Percentiles rank a stretch among this genome's conserved stretches.
Conservation (phyloP, 2,113 vertebrate species). For the Amphilophus citrinellus region DNA sequence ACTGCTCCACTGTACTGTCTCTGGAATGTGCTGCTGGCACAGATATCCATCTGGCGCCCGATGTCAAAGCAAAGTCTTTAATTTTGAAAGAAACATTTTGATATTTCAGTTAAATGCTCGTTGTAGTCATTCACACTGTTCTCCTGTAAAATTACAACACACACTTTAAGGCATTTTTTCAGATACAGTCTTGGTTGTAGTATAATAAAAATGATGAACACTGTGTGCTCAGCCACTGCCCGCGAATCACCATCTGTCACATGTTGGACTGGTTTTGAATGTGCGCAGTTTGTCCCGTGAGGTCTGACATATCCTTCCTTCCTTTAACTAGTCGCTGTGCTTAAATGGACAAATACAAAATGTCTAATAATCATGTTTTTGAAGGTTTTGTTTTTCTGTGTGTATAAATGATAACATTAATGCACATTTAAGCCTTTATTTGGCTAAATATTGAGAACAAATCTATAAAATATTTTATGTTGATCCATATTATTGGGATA, state of each 20-base stretch:
- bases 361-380: not conserved
- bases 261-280: not conserved
- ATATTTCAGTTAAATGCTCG: not conserved
- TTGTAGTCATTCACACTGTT: not conserved
- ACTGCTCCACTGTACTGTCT: not conserved
- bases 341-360: not conserved
- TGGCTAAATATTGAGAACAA: not conserved
- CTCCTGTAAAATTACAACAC: not conserved
- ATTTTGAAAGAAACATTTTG: not conserved
- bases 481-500: not conserved
- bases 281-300: not conserved
- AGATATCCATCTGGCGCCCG: constrained; percentile 3
- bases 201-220: not conserved
- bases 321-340: not conserved
- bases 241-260: constrained; percentile 32
- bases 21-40: constrained; percentile 22
- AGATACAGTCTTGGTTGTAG: not conserved
- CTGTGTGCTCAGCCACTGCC: constrained; percentile 1
- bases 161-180: not conserved
- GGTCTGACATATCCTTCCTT: not conserved
- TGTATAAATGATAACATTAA: not conserved
- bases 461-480: not conserved
- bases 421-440: not conserved
- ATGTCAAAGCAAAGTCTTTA: not conserved
- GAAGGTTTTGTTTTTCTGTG: not conserved